A percentile compares a stretch with the other conserved stretches of the same genome.
Evolutionary conservation across 2,888 invertebrate genomes (phyloP).

Genomic region (Nemurella pictetii): DNA sequence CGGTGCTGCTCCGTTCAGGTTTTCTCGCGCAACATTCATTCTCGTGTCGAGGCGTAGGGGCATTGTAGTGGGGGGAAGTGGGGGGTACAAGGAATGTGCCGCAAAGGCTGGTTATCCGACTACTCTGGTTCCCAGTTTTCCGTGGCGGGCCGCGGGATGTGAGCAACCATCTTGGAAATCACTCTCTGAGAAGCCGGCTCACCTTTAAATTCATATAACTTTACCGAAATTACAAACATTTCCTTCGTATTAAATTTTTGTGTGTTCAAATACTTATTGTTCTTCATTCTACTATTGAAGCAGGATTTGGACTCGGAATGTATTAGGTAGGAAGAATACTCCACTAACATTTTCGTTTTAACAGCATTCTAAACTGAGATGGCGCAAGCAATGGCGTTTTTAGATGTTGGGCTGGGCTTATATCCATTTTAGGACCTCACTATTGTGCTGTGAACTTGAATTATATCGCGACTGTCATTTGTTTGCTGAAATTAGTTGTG

Average conservation of each 20-base stretch:
- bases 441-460: not conserved
- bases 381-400: constrained; percentile 67
- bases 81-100: constrained; percentile 42
- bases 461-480: not conserved
- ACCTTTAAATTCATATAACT: constrained; percentile 59
- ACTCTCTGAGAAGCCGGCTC: constrained; percentile 75
- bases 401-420: constrained; percentile 31
- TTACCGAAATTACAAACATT: constrained; percentile 32
- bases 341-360: constrained; percentile 39
- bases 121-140: constrained; percentile 55
- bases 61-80: too few species aligned
- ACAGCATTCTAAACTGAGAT: constrained; percentile 38
- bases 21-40: constrained; percentile 37
- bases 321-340: constrained; percentile 67
- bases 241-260: constrained; percentile 35
- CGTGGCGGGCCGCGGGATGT: constrained; percentile 69
- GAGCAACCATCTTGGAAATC: constrained; percentile 81
- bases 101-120: constrained; percentile 36
- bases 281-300: constrained; percentile 32
- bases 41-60: constrained; percentile 35
- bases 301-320: constrained; percentile 59
- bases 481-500: not conserved
- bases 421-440: constrained; percentile 18
- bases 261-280: constrained; percentile 20
- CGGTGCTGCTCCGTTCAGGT: constrained; percentile 30